Conservation (phyloP, 2,888 invertebrate species). For the Acanthosepion pharaonis region DNA sequence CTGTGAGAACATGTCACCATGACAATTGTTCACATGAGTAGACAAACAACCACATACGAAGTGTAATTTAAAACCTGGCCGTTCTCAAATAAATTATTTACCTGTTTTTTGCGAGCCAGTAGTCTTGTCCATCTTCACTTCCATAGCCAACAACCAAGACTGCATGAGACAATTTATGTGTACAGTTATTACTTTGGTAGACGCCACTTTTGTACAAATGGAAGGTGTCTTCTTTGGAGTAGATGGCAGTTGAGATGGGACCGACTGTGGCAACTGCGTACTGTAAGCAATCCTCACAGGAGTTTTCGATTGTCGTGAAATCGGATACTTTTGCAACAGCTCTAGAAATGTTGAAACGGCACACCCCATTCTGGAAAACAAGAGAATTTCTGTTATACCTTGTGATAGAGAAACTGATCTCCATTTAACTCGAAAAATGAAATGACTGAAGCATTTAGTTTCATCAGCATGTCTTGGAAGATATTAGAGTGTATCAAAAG, state of each 20-base stretch:
- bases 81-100: conserved; percentile 39
- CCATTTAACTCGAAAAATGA: too few species aligned
- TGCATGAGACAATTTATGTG: conserved; percentile 52
- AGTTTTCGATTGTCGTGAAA: not conserved
- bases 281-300: conserved; percentile 53
- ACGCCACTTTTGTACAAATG: conserved; percentile 57
- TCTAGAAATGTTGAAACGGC: not conserved
- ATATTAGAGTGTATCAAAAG: too few species aligned
- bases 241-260: conserved; percentile 89
- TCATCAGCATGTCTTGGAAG: too few species aligned
- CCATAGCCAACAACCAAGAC: conserved; percentile 59
- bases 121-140: conserved; percentile 53
- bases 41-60: too few species aligned
- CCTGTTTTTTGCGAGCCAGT: conserved; percentile 64
- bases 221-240: conserved; percentile 82
- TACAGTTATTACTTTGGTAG: conserved; percentile 55
- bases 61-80: too few species aligned
- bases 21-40: too few species aligned
- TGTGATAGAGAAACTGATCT: too few species aligned
- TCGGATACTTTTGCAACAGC: not conserved
- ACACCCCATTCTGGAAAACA: not conserved
- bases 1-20: too few species aligned
- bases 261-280: conserved; percentile 58
- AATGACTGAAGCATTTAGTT: too few species aligned
- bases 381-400: too few species aligned